Evolutionary conservation across 2,797 vertebrate species (phyloP).

Genomic region (Parambassis ranga): DNA sequence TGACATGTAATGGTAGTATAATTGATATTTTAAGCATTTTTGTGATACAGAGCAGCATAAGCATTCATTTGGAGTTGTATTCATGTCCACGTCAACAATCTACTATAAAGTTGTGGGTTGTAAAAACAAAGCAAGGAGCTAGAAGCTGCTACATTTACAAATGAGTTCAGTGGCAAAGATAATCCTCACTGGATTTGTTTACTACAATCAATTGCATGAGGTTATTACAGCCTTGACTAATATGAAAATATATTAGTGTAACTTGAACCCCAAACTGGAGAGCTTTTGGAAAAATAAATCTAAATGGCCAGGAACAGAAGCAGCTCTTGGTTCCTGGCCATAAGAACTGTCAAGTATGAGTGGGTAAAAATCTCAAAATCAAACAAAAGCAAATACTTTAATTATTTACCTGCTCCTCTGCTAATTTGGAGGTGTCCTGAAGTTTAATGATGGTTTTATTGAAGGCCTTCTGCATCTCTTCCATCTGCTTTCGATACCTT

Average conservation of each 20-base stretch:
- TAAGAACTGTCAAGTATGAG: too few species aligned
- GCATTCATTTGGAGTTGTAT: not conserved
- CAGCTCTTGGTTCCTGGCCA: too few species aligned
- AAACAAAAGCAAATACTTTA: not conserved
- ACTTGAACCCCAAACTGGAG: not conserved
- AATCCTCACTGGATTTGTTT: too few species aligned
- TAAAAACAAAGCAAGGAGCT: not conserved
- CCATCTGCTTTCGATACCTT: conserved; percentile 99
- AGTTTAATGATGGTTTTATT: conserved; percentile 98
- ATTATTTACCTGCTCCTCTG: conserved; percentile 91
- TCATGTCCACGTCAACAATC: not conserved
- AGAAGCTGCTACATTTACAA: too few species aligned
- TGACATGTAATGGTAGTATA: not conserved
- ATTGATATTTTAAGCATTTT: not conserved
- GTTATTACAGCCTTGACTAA: not conserved
- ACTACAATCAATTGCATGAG: not conserved
- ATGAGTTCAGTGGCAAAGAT: too few species aligned
- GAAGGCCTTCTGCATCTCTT: conserved; percentile 99
- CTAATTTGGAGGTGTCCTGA: conserved; percentile 95
- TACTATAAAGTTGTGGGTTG: not conserved
- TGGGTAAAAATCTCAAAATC: not conserved
- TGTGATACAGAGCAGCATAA: not conserved
- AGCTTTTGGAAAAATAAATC: not conserved
- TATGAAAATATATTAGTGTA: not conserved
- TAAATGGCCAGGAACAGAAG: too few species aligned